These are phyloP conservation scores for Syrmaticus mikado DNA, from an alignment of 2,113 vertebrate genomes.

Conservation along the genomic window DNA sequence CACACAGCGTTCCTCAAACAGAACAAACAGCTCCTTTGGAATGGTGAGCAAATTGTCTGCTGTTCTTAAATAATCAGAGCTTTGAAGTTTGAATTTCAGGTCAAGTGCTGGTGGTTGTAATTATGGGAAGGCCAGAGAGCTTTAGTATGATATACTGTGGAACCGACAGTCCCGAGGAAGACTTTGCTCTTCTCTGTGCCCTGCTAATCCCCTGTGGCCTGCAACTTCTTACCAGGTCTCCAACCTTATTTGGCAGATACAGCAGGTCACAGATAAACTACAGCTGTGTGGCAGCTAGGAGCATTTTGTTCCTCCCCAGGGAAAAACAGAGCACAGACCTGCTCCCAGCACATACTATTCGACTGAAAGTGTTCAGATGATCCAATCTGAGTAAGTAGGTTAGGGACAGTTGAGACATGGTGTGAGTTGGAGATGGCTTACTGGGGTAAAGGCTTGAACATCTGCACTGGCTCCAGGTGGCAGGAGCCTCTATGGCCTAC, in stretches of 20 bases:
- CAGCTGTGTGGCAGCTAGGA: background rate
- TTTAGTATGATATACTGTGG: background rate
- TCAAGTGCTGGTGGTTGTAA: background rate
- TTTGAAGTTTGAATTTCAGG: constrained; percentile 6
- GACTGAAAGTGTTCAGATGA: background rate
- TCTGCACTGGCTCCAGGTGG: background rate
- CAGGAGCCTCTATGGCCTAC: background rate
- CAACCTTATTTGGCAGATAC: background rate
- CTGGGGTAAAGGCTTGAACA: background rate
- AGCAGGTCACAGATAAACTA: background rate
- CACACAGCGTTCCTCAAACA: background rate
- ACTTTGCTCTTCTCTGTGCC: background rate
- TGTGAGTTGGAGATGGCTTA: background rate
- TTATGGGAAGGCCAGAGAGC: background rate
- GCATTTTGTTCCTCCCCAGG: background rate
- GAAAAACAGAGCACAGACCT: background rate
- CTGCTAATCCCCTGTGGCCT: background rate
- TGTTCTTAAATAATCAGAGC: constrained; percentile 1
- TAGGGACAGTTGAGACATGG: background rate
- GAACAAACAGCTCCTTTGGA: constrained; percentile 25
- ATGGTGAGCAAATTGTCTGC: background rate
- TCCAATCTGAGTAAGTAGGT: background rate
- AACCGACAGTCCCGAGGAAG: background rate
- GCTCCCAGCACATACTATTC: background rate
- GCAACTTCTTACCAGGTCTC: background rate